Base-by-base conservation (phyloP, 2,888 invertebrate genomes). In the Lagria hirta region DNA sequence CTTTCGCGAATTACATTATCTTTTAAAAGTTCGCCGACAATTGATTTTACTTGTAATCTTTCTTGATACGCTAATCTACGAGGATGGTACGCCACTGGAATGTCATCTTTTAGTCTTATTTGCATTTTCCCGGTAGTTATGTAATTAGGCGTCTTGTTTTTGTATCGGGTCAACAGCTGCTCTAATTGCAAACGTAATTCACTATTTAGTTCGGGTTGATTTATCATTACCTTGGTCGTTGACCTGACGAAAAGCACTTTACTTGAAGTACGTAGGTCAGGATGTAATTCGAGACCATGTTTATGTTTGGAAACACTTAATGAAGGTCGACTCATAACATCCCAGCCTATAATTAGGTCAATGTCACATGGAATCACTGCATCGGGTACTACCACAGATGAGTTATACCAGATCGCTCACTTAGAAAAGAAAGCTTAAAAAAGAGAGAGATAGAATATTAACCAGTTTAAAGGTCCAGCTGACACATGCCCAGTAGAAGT, bases 1-100 rank as follows among this genome's bases (percentile, higher is more conserved):
- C 57, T 51, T 22, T 52, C 49, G 26, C 47, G 43, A 8, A 60
- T 47, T 13, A 58, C 48, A 1, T 46, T 49, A 4, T 54, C 49
- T n/a, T 49, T 34, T 14, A 54, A 37, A 11, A 51, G 40, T 22
- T 52, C 46, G 14, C 21, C 10, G 46, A 42, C 44, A 32, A 59
- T 48, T 45, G 29, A 23, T 46, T 34, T 46, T 13, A 59, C 49
- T 38, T 48, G 40, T 13, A 40, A 32, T 29, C 37, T 38, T 43
- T 59, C 54, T 3, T 36, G 36, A 22, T 28, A 35, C n/a, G 55
- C 28, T 22, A 59, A 34, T 33, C 57, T 40, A 37, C 57, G 38
- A 5, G 54, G 43, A 17, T 43, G 47, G 29, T 51, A 40, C 8
- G 32, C 41, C 10, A 52, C 41, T 21, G 47, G 54, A 8, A 22